Conservation (phyloP, 2,797 vertebrate species). For the Adelosebastes latens region DNA sequence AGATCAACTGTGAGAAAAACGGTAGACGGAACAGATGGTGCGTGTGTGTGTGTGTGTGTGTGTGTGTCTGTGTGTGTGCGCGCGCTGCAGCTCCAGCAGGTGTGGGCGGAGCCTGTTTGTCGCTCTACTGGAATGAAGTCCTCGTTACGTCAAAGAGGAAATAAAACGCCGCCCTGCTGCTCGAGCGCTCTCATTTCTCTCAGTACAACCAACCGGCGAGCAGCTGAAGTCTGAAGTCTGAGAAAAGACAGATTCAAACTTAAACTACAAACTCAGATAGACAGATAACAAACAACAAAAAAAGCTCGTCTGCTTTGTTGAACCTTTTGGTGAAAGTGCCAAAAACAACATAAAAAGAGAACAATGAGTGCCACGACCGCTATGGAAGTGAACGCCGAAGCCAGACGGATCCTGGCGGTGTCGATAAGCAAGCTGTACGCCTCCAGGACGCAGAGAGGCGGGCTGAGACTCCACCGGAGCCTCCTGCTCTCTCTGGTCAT, state of each 20-base stretch:
- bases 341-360: conserved; percentile 14
- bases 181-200: conserved; percentile 56
- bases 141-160: conserved; percentile 78
- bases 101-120: conserved; percentile 77
- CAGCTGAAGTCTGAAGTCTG: neutral
- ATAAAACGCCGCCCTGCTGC: conserved; percentile 78
- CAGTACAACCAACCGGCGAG: conserved; percentile 41
- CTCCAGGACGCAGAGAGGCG: conserved; percentile 88
- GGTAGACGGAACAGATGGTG: conserved; percentile 66
- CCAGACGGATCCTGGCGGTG: conserved; percentile 89
- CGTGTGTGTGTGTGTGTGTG: neutral
- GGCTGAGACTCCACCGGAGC: conserved; percentile 89
- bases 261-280: neutral
- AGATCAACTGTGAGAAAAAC: conserved; percentile 36
- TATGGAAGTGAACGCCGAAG: conserved; percentile 89
- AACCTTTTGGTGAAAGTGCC: conserved; percentile 36
- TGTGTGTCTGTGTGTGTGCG: neutral
- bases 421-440: conserved; percentile 92
- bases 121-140: conserved; percentile 74
- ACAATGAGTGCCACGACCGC: conserved; percentile 57
- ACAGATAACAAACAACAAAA: neutral
- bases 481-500: conserved; percentile 91
- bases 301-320: neutral
- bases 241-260: neutral
- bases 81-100: conserved; percentile 49